These are phyloP conservation scores for Manis crassicaudata DNA, from an alignment of 2,797 vertebrate genomes.

Conservation along the genomic window DNA sequence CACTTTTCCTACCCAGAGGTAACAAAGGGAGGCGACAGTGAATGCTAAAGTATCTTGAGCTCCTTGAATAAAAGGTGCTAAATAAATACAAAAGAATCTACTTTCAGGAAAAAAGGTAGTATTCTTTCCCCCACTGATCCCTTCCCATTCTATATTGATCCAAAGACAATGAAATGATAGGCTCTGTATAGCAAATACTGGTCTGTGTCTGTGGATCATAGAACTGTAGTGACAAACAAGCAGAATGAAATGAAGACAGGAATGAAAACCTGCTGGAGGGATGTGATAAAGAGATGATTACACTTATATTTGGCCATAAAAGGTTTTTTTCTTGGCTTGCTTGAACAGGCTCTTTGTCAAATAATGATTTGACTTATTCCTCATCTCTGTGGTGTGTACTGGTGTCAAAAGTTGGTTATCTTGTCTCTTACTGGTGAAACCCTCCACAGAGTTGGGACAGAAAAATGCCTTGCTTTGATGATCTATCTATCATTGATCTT, in stretches of 20 bases:
- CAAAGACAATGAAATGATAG: neutral
- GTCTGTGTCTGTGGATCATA: neutral
- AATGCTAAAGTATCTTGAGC: neutral
- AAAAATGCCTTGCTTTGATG: neutral
- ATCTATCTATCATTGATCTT: neutral
- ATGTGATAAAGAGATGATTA: conserved; percentile 55
- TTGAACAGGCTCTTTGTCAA: conserved; percentile 27
- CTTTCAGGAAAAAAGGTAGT: neutral
- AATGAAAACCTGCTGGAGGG: neutral
- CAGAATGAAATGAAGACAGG: neutral
- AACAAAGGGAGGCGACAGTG: neutral
- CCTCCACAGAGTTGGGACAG: neutral
- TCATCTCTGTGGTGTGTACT: neutral
- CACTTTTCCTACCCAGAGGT: neutral
- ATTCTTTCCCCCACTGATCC: neutral
- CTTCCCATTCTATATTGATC: neutral
- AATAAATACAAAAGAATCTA: neutral
- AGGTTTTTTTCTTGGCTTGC: neutral
- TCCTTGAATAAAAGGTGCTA: conserved; percentile 55
- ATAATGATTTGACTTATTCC: neutral
- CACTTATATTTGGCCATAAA: conserved; percentile 50
- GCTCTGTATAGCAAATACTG: neutral
- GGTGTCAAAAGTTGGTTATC: neutral
- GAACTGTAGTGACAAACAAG: conserved; percentile 2
- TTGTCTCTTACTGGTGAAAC: neutral